Evolutionary conservation across 2,888 invertebrate genomes (phyloP), one percentile per base, ranked within the genome.

Genomic region (Mythimna impura): DNA sequence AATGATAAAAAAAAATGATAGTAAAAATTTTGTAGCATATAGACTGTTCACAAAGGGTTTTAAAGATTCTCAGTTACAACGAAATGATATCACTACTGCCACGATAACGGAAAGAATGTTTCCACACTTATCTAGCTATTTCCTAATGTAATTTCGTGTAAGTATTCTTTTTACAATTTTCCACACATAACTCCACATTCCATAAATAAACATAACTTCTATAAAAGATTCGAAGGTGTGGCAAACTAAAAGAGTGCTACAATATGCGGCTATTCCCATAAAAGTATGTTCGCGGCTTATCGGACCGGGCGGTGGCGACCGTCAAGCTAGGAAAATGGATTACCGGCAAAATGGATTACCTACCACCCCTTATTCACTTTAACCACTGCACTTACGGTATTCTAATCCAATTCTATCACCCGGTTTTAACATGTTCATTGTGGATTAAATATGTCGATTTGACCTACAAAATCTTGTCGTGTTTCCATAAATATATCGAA

Each of bases 241-340:
- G 34, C 12, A 43, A 20, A 60, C 10, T 65, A 30, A 64, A 54
- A 57, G 40, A 73, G 55, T 62, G 64, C 50, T 54, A 62, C 57
- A 67, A 34, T 76, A 69, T 76, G 54, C 50, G 64, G 67, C 61
- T 62, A 30, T 68, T 22, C 54, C 55, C 70, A 74, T 82, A 73
- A 78, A 73, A 71, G 61, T 78, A 52, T 74, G 58, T 73, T 71
- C 69, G 55, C 66, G 74, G 83, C 83, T 82, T 80, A 80, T 80
- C 83, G 50, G 66, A 52, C 71, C 61, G 61, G 25, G 43, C 68
- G 52, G 70, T 36, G 57, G 80, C 79, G 83, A 73, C 74, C 74
- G 80, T 82, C 80, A 82, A 73, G 66, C 64, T 52, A 43, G 57
- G 65, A 73, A 79, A 80, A 80, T 82, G 83, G 83, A 80, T 80